Evolutionary conservation across 2,113 vertebrate genomes (phyloP).

Genomic region (Xenotilapia longispinis): DNA sequence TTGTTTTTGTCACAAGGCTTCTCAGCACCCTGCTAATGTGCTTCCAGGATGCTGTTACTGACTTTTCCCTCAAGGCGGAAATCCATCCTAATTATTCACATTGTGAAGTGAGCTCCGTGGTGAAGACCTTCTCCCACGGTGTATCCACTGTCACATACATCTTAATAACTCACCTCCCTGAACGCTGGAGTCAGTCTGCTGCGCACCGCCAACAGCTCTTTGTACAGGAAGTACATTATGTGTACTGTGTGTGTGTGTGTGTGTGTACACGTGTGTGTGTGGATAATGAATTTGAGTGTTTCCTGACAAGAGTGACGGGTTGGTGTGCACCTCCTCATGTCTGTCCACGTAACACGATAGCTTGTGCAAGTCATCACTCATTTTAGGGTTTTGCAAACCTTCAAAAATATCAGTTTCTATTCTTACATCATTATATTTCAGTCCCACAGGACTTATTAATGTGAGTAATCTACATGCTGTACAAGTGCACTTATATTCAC

Average conservation of each 20-base stretch:
- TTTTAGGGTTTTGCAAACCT: not conserved
- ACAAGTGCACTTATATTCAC: not conserved
- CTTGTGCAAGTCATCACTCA: not conserved
- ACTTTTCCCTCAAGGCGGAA: conserved; percentile 35
- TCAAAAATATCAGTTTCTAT: not conserved
- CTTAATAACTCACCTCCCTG: conserved; percentile 62
- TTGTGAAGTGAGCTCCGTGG: conserved; percentile 48
- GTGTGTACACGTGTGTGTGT: not conserved
- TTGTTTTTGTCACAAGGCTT: conserved; percentile 64
- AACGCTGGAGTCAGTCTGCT: conserved; percentile 37
- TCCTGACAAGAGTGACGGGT: not conserved
- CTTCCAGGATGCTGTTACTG: conserved; percentile 51
- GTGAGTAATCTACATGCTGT: not conserved
- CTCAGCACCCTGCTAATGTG: conserved; percentile 61
- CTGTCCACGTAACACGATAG: not conserved
- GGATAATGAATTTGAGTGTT: not conserved
- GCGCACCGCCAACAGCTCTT: not conserved
- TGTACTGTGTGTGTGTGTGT: not conserved
- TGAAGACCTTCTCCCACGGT: conserved; percentile 57
- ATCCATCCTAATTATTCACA: conserved; percentile 70
- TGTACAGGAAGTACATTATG: not conserved
- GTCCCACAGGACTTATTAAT: not conserved
- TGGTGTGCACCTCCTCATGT: not conserved
- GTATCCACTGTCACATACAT: conserved; percentile 53
- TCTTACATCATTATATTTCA: not conserved